Evolutionary conservation across 2,113 vertebrate species (phyloP), one percentile per base, ranked within the genome.

Genomic region (Glaucomys volans): DNA sequence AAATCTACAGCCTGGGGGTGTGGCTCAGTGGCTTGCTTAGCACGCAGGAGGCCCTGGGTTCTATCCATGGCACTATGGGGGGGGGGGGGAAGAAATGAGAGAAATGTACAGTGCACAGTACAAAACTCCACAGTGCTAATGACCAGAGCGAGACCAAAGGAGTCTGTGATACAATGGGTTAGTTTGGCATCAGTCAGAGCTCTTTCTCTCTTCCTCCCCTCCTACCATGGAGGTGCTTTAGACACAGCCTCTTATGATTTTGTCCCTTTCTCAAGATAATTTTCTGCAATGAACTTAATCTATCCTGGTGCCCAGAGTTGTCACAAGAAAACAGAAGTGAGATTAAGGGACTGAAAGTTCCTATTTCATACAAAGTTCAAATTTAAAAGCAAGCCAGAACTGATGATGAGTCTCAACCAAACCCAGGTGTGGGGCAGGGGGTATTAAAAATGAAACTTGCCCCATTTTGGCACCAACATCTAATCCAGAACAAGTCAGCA

Each of bases 371-470:
- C 35, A 71, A 90, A 95, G 80, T 95, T 90, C 62, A 92, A 75
- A 79, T 87, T 81, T 84, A 91, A 91, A 92, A 93, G 77, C 64
- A 95, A 94, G n/a, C 47, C 67, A 62, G 67, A 91, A 64, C 20
- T 69, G 13, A 66, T 66, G 28, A 42, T 62, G 40, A 24, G 71
- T 40, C 67, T 57, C 62, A 24, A 42, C 26, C 67, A 86, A 77
- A 80, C 30, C 93, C 35, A 88, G 37, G 80, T 57, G 26, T 8
- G 8, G 35, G 32, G 37, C 35, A 30, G 28, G 11, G 47, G 30
- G 37, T 5, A 54, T 57, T 75, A 75, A 91, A 87, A 94, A 84
- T 79, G 42, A 94, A 94, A 86, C 35, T 17, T 35, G 57, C 42
- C 87, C 59, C 82, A 77, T 77, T 57, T 47, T 32, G 6, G 75